Base-by-base conservation (phyloP, 2,113 vertebrate genomes). In the Eclectus roratus region DNA sequence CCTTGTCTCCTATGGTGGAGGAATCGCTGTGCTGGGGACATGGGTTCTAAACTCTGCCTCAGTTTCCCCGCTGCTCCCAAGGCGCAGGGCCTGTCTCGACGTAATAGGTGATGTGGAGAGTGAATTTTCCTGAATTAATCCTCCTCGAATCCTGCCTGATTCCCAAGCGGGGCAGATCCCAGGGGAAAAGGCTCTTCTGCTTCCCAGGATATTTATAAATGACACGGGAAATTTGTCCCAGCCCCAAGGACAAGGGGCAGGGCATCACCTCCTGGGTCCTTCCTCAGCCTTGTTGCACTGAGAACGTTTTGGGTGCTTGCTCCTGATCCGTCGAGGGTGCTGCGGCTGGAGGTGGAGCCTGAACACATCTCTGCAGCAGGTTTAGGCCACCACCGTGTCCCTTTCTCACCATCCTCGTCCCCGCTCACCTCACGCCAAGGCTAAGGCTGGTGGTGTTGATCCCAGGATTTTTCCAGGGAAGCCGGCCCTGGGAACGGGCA, bases 191-290 rank as follows among this genome's bases (percentile, higher is more conserved):
- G 79, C 16, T 2, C 33, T 91, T 81, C 77, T 61, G 85, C 78
- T 96, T 95, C 95, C 93, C 96, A 89, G 93, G 95, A 5, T 93
- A 87, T 94, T 96, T 93, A 39, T 91, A 91, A 55, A 58, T 7
- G 56, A 2, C 43, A 18, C 37, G 20, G 89, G 84, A 95, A 94
- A 37, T 17, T 21, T 33, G 68, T 2, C 85, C 23, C 2, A 37
- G 70, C 80, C 72, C 90, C 80, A 16, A 4, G 77, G 88, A 69
- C 11, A 7, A 2, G 1, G 0, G 16, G 81, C 81, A 61, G 31
- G 31, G 31, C 66, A n/a, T 55, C 7, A 1, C 60, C 56, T 8
- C 10, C 2, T 1, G 33, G 85, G 66, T 43, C 82, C 7, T 50
- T 80, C 80, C 93, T 28, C 92, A 91, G 79, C 91, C 56, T 13